A percentile compares a stretch with the other conserved stretches of the same genome.
These are phyloP conservation scores for Argyra leucocephala DNA, from an alignment of 2,888 invertebrate genomes.

Conservation along the genomic window DNA sequence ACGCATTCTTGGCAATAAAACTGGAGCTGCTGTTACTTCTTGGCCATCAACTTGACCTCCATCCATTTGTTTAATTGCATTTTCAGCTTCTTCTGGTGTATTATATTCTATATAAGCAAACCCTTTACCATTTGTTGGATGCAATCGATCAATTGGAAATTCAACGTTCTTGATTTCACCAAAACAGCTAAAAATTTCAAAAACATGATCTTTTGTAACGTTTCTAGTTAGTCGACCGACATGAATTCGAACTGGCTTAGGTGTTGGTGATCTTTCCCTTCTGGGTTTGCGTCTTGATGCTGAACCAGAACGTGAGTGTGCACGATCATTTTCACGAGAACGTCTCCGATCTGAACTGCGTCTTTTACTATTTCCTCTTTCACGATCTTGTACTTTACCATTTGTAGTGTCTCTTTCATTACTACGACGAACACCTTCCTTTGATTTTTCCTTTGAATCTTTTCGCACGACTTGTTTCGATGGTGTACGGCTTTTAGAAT, in stretches of 20 bases:
- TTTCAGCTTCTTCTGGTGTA: constrained; percentile 90
- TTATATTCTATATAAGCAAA: constrained; percentile 93
- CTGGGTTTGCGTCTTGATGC: constrained; percentile 54
- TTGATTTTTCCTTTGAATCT: constrained; percentile 23
- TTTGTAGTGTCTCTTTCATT: constrained; percentile 20
- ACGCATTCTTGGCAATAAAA: constrained; percentile 60
- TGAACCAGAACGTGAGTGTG: constrained; percentile 49
- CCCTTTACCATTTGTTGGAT: constrained; percentile 80
- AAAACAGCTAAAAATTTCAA: constrained; percentile 84
- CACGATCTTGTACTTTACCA: constrained; percentile 2
- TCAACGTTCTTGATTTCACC: constrained; percentile 81
- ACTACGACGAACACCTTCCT: constrained; percentile 19
- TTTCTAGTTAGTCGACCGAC: constrained; percentile 87
- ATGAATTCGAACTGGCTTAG: constrained; percentile 86
- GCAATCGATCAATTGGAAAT: constrained; percentile 78
- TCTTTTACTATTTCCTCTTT: constrained; percentile 5
- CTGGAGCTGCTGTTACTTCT: constrained; percentile 91
- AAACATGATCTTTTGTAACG: constrained; percentile 80
- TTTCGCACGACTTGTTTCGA: constrained; percentile 32
- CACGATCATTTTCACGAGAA: constrained; percentile 30
- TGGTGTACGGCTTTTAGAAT: constrained; percentile 46
- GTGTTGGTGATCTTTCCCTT: constrained; percentile 79
- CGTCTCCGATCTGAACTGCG: constrained; percentile 20
- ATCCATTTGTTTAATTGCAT: constrained; percentile 99
- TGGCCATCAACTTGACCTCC: constrained; percentile 96